Evolutionary conservation across 2,113 vertebrate genomes (phyloP), one percentile per base, ranked within the genome.

Genomic region (Varanus salvator): DNA sequence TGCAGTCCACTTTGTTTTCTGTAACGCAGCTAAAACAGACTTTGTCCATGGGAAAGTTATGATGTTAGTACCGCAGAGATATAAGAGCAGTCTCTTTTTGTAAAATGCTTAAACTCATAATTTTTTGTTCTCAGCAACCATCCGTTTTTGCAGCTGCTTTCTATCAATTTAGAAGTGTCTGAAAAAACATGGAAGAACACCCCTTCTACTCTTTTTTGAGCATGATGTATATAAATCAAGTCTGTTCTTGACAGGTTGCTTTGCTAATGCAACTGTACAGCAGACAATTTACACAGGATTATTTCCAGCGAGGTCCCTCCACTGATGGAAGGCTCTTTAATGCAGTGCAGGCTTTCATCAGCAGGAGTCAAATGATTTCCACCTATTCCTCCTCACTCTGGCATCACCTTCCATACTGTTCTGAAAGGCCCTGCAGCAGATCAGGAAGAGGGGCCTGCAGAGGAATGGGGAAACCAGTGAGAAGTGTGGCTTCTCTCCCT

Each of bases 171-270:
- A 57, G 66, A 64, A 78, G 57, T 66, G 74, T 48, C 90, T 90
- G 81, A 84, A 80, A 87, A 92, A 93, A 91, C 38, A 86, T 72
- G 57, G 0, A 44, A 78, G 86, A 89, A 91, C 91, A 95, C 94
- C 93, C 94, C 92, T 87, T 91, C 93, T 87, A 14, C 90, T 88
- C 12, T 2, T 81, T 91, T 91, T 38, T 90, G 89, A 84, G 84
- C 91, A 0, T 5, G 7, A 80, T 75, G 86, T 85, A 93, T 4
- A 12, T 89, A 94, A 95, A 85, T 64, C 93, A 94, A 95, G 88
- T 90, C 89, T 93, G 94, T 89, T 90, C 94, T 93, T 92, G 92
- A 89, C 77, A 0, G 0, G 95, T 97, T 96, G 89, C 96, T 93
- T 96, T 94, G 92, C 91, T 95, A 93, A 97, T 95, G 72, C 88